Conservation (phyloP, 2,113 vertebrate species). For the Phyllostomus discolor region DNA sequence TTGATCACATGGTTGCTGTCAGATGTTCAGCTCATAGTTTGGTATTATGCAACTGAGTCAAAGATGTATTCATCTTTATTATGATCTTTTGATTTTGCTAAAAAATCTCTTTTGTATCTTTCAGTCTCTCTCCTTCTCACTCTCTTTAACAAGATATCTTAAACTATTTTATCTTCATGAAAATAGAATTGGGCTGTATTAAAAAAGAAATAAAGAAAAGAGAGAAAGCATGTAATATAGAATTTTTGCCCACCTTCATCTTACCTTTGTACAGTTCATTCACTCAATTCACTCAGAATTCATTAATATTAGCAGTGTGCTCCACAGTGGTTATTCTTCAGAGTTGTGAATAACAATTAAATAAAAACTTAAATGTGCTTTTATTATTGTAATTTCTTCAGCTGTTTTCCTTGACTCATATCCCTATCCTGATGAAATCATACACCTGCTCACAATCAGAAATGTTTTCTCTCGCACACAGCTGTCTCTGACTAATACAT, state of each 20-base stretch:
- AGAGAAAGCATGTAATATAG: neutral
- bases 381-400: neutral
- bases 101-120: neutral
- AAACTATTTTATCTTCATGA: neutral
- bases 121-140: neutral
- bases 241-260: neutral
- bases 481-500: slow-evolving; percentile 26
- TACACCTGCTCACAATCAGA: neutral
- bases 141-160: neutral
- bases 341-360: neutral
- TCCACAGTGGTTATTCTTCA: neutral
- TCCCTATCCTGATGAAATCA: neutral
- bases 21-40: neutral
- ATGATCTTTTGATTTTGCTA: neutral
- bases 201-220: neutral
- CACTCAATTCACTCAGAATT: neutral
- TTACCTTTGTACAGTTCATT: neutral
- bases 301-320: neutral
- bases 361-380: neutral
- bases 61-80: neutral
- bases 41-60: neutral
- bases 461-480: neutral
- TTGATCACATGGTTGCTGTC: neutral
- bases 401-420: slow-evolving; percentile 23
- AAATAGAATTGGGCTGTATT: neutral